phyloP scores from a whole-genome alignment of 2,113 vertebrate genomes.

The Solea solea region DNA sequence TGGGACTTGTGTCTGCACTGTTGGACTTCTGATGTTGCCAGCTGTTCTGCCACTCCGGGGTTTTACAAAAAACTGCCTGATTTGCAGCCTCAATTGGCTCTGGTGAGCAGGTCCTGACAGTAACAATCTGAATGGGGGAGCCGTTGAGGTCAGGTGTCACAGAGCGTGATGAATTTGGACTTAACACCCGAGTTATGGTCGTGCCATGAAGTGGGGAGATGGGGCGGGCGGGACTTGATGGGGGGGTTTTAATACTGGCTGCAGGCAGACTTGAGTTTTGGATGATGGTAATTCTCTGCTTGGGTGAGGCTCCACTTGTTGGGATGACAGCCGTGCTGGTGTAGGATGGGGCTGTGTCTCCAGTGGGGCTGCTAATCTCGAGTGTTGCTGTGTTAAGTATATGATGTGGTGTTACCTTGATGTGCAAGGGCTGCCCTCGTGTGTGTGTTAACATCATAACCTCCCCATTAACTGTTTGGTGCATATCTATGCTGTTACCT shows the following conservation, averaged over 20 bases:
- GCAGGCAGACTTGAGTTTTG: conserved; percentile 83
- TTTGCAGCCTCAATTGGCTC: conserved; percentile 86
- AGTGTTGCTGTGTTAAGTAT: conserved; percentile 92
- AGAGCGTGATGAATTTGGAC: conserved; percentile 88
- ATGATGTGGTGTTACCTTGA: conserved; percentile 95
- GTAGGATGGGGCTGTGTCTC: conserved; percentile 87
- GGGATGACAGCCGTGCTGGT: conserved; percentile 95
- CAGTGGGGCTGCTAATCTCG: conserved; percentile 91
- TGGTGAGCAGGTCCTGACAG: conserved; percentile 85
- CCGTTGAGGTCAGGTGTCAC: conserved; percentile 87
- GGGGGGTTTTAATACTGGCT: conserved; percentile 80
- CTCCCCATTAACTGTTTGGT: conserved; percentile 86
- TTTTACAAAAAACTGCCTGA: conserved; percentile 85
- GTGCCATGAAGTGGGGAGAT: conserved; percentile 84
- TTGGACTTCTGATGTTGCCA: conserved; percentile 92
- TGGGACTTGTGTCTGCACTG: conserved; percentile 88
- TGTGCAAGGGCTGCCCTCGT: conserved; percentile 92
- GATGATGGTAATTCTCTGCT: conserved; percentile 96
- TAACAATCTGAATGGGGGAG: conserved; percentile 89
- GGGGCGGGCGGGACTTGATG: conserved; percentile 84
- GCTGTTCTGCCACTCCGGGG: conserved; percentile 86
- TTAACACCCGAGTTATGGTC: conserved; percentile 82
- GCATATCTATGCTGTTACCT: conserved; percentile 84
- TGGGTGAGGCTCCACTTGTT: conserved; percentile 85
- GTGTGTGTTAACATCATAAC: conserved; percentile 90